Evolutionary conservation across 2,797 vertebrate species (phyloP).

Genomic region (Esox masquinongy): DNA sequence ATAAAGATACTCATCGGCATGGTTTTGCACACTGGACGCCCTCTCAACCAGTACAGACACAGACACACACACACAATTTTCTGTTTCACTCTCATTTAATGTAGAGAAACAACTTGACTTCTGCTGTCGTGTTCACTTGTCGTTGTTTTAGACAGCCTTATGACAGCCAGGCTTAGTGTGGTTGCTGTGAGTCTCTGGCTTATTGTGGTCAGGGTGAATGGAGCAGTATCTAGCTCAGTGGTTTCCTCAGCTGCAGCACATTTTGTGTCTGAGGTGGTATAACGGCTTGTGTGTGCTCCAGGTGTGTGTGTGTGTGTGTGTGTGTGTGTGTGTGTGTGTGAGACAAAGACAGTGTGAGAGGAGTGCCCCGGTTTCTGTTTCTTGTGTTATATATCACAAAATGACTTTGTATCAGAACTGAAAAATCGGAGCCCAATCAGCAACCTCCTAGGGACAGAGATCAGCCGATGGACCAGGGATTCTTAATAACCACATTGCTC

Average conservation of each 20-base stretch:
- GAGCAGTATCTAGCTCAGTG: slow-evolving; percentile 48
- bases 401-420: background rate
- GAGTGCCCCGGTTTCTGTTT: background rate
- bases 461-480: background rate
- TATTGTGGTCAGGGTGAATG: slow-evolving; percentile 39
- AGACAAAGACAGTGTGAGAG: background rate
- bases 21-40: too few relatives aligned
- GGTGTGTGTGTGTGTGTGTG: slow-evolving; percentile 15
- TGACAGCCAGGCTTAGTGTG: background rate
- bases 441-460: background rate
- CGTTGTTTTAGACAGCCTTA: background rate
- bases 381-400: background rate
- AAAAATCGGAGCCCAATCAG: background rate
- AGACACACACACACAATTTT: background rate
- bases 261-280: slow-evolving; percentile 15
- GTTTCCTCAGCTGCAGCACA: slow-evolving; percentile 44
- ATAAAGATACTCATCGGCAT: too few relatives aligned
- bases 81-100: background rate
- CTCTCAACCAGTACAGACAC: background rate
- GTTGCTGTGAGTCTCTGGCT: slow-evolving; percentile 8
- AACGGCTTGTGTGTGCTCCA: slow-evolving; percentile 39
- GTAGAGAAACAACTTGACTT: background rate
- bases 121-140: background rate
- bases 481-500: too few relatives aligned
- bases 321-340: slow-evolving; percentile 23